A percentile compares a stretch with the other conserved stretches of the same genome.
Conservation (phyloP, 2,888 invertebrate species). For the Amiota minor region DNA sequence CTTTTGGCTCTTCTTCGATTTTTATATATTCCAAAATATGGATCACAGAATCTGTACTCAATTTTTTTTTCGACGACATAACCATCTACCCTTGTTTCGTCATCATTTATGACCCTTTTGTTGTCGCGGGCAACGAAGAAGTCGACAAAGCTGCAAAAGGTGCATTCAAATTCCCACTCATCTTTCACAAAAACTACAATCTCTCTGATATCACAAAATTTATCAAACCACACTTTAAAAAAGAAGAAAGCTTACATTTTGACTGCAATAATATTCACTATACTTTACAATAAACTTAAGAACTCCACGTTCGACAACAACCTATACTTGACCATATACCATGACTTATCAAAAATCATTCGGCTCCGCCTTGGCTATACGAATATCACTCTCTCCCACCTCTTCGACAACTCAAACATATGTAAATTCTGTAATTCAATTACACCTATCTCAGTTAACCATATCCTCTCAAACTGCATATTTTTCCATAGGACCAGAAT, state of each 20-base stretch:
- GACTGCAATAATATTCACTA: neutral
- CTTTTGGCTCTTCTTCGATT: too few relatives aligned
- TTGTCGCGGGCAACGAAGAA: neutral
- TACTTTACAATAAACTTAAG: neutral
- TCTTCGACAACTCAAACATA: neutral
- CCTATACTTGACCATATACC: neutral
- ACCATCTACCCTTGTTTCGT: too few relatives aligned
- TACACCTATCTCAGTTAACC: neutral
- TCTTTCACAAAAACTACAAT: neutral
- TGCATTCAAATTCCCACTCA: neutral
- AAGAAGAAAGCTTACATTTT: neutral
- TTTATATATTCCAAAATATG: too few relatives aligned
- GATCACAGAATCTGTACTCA: too few relatives aligned
- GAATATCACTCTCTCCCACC: neutral
- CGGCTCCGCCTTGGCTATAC: neutral
- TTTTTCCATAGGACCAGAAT: constrained; percentile 1
- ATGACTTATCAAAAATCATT: neutral
- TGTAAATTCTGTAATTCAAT: neutral
- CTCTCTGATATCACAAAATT: neutral
- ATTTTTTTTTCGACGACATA: too few relatives aligned
- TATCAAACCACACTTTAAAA: neutral
- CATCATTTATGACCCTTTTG: neutral
- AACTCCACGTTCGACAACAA: neutral
- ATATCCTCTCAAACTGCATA: neutral
- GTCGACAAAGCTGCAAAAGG: neutral